Percentiles rank a stretch among this genome's conserved stretches.
Evolutionary conservation across 2,113 vertebrate species (phyloP).

Genomic region (Scytalopus superciliaris): DNA sequence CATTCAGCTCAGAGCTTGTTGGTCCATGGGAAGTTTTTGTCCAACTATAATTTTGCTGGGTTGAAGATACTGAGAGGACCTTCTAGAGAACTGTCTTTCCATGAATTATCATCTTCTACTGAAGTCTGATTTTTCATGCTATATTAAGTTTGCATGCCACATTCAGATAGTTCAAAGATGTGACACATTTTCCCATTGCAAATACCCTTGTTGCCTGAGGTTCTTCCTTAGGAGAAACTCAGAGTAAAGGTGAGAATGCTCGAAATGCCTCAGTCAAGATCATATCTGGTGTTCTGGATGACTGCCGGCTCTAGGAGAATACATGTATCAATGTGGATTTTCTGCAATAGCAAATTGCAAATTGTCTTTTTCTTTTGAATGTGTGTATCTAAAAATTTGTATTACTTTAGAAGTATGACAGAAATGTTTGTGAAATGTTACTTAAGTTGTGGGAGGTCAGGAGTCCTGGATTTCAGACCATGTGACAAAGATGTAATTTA

Average conservation of each 20-base stretch:
- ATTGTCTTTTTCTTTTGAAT: background rate
- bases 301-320: background rate
- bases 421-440: background rate
- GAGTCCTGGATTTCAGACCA: background rate
- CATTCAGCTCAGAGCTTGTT: background rate
- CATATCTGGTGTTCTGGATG: background rate
- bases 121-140: background rate
- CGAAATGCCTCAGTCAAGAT: background rate
- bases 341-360: background rate
- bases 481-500: background rate
- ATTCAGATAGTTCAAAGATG: background rate
- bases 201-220: background rate
- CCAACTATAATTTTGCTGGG: background rate
- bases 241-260: background rate
- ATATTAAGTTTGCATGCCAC: background rate
- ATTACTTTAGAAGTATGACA: background rate
- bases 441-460: background rate
- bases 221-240: background rate
- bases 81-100: background rate
- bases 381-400: fast-evolving
- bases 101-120: background rate
- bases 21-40: background rate
- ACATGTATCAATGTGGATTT: background rate
- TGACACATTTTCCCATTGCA: background rate
- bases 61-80: background rate